Conservation (phyloP, 1,140 invertebrate species). For the Halesus radiatus region DNA sequence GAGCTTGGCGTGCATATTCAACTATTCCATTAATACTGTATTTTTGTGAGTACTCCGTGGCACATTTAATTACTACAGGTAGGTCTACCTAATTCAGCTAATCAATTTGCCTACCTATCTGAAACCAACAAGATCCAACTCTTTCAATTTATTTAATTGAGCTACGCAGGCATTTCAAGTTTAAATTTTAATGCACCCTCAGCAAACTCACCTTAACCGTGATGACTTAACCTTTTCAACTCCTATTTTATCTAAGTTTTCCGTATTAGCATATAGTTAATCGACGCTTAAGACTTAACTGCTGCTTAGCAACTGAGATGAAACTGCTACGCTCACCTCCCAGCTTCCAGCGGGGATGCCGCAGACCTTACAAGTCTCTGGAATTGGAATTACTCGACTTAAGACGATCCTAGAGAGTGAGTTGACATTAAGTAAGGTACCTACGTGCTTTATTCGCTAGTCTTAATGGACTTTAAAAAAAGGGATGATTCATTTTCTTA, state of each 20-base stretch:
- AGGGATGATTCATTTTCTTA: too few species aligned
- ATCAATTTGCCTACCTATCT: too few species aligned
- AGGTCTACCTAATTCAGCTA: too few species aligned
- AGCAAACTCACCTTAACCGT: conserved; percentile 2
- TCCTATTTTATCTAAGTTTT: conserved; percentile 8
- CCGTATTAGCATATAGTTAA: conserved; percentile 54
- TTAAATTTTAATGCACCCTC: conserved; percentile 7
- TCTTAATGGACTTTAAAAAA: too few species aligned
- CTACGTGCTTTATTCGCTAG: too few species aligned
- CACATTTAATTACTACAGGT: too few species aligned
- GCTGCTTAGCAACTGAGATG: conserved; percentile 39
- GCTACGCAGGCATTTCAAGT: background rate
- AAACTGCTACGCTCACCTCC: conserved; percentile 22
- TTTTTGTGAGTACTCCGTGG: too few species aligned
- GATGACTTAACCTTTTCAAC: conserved; percentile 36
- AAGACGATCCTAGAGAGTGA: too few species aligned
- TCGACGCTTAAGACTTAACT: conserved; percentile 53
- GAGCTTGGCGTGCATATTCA: too few species aligned
- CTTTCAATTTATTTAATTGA: background rate
- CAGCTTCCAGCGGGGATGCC: background rate
- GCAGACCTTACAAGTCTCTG: background rate
- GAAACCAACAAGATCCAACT: background rate
- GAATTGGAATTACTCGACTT: too few species aligned
- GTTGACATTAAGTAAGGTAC: too few species aligned
- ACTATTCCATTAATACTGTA: too few species aligned